These are phyloP conservation scores for Cheilosia grossa DNA, from an alignment of 2,888 invertebrate genomes.

Conservation along the genomic window DNA sequence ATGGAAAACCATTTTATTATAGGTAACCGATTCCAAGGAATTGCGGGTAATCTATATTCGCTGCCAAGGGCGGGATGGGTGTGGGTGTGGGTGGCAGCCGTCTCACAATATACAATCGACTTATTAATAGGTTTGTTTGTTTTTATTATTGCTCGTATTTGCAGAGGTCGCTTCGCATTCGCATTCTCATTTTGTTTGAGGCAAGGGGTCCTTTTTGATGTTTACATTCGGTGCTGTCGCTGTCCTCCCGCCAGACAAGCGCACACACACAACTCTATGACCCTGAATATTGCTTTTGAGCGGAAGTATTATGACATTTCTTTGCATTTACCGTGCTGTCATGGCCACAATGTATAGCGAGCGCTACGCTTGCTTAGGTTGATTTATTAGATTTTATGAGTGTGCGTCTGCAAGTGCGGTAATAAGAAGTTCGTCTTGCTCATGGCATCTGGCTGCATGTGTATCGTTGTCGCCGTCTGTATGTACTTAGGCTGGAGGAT, in stretches of 20 bases:
- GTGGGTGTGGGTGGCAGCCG: slow-evolving; percentile 22
- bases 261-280: slow-evolving; percentile 58
- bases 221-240: slow-evolving; percentile 52
- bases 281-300: slow-evolving; percentile 66
- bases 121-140: slow-evolving; percentile 75
- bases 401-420: slow-evolving; percentile 61
- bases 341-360: slow-evolving; percentile 9
- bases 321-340: slow-evolving; percentile 36
- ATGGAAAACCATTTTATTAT: slow-evolving; percentile 61
- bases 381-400: slow-evolving; percentile 73
- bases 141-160: slow-evolving; percentile 68
- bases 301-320: slow-evolving; percentile 66
- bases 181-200: not conserved
- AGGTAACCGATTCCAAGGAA: slow-evolving; percentile 66
- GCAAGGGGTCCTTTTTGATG: slow-evolving; percentile 49
- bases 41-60: slow-evolving; percentile 37
- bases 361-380: slow-evolving; percentile 42
- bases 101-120: slow-evolving; percentile 67
- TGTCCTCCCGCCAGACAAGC: slow-evolving; percentile 12
- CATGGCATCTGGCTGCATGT: slow-evolving; percentile 47
- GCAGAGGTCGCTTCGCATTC: slow-evolving; percentile 35
- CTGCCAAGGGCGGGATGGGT: not conserved
- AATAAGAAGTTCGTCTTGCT: slow-evolving; percentile 28
- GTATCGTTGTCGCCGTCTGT: slow-evolving; percentile 30
- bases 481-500: slow-evolving; percentile 57